Evolutionary conservation across 2,888 invertebrate genomes (phyloP), one percentile per base, ranked within the genome.

Genomic region (Syrphus vitripennis): DNA sequence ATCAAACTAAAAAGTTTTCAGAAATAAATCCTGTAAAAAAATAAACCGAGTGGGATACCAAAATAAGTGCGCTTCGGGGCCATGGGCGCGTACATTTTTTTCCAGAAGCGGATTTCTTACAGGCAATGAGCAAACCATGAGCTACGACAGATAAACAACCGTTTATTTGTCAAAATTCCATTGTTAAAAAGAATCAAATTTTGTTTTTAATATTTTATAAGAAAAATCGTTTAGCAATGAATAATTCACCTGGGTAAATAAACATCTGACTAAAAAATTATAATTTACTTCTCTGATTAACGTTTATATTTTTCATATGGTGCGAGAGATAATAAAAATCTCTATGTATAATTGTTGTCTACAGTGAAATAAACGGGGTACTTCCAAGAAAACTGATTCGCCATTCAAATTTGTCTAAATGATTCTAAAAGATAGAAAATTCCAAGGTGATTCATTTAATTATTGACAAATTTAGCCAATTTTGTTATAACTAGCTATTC

Each of bases 211-310:
- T n/a, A n/a, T n/a, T n/a, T n/a, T n/a, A n/a, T n/a, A n/a, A 3
- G 31, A 24, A 26, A 50, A 19, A 34, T 10, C 6, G 5, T 29
- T 24, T 14, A n/a, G 14, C 31, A 34, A 65, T 80, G 65, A 84
- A 84, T 81, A 31, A 81, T 67, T 72, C 75, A 84, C 76, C 59
- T 81, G 70, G 14, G 21, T 26, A 50, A 48, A 61, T 59, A 50
- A 53, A 61, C 31, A 65, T 45, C 69, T 75, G 80, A 57, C 61
- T 72, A 74, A 69, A 55, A 55, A n/a, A n/a, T n/a, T 53, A 14
- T 42, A 74, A 26, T 79, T 70, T 31, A 48, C 67, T 50, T 48
- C 14, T 65, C 45, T 75, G 83, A 79, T 74, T 70, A 79, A 83
- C 71, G 65, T 53, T 65, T 65, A 34, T 55, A 50, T 34, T 34